Percentiles rank a stretch among this genome's conserved stretches.
These are phyloP conservation scores for Sardina pilchardus DNA, from an alignment of 2,113 vertebrate species.

Conservation along the genomic window DNA sequence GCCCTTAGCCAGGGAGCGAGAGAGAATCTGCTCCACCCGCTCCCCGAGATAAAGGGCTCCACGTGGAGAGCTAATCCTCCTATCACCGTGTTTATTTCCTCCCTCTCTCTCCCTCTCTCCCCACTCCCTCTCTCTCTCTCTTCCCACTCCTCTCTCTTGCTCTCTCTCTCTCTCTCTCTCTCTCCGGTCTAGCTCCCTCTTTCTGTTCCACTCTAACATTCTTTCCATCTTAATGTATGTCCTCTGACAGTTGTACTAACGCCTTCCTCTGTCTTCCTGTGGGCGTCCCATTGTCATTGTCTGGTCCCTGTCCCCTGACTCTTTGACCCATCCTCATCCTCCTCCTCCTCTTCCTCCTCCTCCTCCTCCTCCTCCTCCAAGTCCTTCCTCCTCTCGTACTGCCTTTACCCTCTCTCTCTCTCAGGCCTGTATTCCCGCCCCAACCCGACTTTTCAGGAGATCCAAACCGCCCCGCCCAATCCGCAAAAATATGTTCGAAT, in stretches of 20 bases:
- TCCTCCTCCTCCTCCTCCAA: not conserved
- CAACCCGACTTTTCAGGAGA: too few species aligned
- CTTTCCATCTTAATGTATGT: not conserved
- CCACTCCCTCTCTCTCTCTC: not conserved
- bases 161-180: conserved; percentile 22
- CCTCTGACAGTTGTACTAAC: not conserved
- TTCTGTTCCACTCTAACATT: not conserved
- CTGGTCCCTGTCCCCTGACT: conserved; percentile 5
- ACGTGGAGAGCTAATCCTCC: conserved; percentile 70
- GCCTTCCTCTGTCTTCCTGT: not conserved
- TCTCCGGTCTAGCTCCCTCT: not conserved
- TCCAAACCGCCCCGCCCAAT: too few species aligned
- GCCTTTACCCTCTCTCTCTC: too few species aligned
- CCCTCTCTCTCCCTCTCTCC: not conserved
- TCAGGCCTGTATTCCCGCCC: not conserved
- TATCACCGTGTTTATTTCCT: not conserved
- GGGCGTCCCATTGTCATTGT: not conserved
- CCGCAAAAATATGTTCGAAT: too few species aligned
- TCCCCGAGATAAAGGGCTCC: conserved; percentile 73
- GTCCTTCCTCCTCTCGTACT: not conserved
- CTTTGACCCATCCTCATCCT: not conserved
- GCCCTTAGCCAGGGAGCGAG: too few species aligned
- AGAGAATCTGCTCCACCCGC: conserved; percentile 60
- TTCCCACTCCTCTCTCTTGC: conserved; percentile 31
- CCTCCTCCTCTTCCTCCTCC: not conserved